Evolutionary conservation across 2,797 vertebrate species (phyloP).

Genomic region (Sebastes oblongus): DNA sequence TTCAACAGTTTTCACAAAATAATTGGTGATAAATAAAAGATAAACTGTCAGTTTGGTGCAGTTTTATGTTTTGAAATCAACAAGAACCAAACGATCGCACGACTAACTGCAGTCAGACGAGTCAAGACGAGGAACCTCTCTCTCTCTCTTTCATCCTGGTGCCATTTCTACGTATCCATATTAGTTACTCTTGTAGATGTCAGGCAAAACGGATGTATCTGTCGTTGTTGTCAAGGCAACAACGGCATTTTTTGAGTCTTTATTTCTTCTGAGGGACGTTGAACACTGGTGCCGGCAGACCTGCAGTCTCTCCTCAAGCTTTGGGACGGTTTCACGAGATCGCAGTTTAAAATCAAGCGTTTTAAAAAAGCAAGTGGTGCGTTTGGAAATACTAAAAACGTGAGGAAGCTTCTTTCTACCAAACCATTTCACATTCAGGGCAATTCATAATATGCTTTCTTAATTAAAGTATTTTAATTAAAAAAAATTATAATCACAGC

Average conservation of each 20-base stretch:
- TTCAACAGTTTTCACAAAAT: background rate
- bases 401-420: constrained; percentile 20
- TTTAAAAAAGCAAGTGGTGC: background rate
- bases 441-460: background rate
- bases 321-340: constrained; percentile 61
- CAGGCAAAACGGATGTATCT: constrained; percentile 79
- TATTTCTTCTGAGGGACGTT: constrained; percentile 62
- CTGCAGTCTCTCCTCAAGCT: constrained; percentile 76
- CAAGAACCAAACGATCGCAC: constrained; percentile 5
- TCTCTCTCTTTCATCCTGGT: constrained; percentile 76
- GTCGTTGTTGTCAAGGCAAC: constrained; percentile 41
- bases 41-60: background rate
- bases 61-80: background rate
- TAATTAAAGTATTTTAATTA: no score
- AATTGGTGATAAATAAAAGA: background rate
- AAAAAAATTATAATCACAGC: background rate
- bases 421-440: constrained; percentile 30
- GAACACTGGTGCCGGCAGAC: constrained; percentile 77
- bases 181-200: constrained; percentile 73
- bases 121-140: constrained; percentile 49
- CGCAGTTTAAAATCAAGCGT: constrained; percentile 35
- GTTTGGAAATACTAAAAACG: background rate
- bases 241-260: constrained; percentile 47
- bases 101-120: constrained; percentile 5
- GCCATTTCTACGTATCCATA: constrained; percentile 73